Percentiles rank a stretch among this genome's conserved stretches.
Evolutionary conservation across 2,888 invertebrate species (phyloP).

Genomic region (Scaptomyza cyrtandrae): DNA sequence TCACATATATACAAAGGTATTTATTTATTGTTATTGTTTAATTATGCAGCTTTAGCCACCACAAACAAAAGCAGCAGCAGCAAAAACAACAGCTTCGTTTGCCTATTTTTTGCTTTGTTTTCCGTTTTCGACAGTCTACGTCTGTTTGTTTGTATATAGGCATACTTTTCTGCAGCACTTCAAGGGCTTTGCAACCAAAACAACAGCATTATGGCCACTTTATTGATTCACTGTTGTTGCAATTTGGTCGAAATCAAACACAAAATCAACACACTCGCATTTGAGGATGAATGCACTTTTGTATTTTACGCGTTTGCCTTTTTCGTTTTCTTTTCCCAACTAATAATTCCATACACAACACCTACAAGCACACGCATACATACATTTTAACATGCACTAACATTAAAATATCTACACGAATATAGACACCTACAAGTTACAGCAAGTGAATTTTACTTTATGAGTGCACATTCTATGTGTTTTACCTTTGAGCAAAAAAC

Average conservation of each 20-base stretch:
- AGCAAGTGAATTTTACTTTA: conserved; percentile 28
- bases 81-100: conserved; percentile 23
- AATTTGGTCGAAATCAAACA: conserved; percentile 50
- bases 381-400: conserved; percentile 16
- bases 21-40: conserved; percentile 33
- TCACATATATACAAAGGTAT: not conserved
- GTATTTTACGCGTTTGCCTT: conserved; percentile 39
- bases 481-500: conserved; percentile 48
- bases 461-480: conserved; percentile 17
- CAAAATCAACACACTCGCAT: conserved; percentile 60
- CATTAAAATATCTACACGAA: conserved; percentile 4
- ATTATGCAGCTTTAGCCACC: conserved; percentile 39
- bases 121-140: conserved; percentile 28
- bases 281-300: conserved; percentile 57
- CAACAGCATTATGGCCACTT: conserved; percentile 36
- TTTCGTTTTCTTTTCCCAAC: conserved; percentile 55
- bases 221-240: conserved; percentile 71
- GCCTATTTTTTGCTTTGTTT: conserved; percentile 40
- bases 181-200: conserved; percentile 52
- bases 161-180: conserved; percentile 55
- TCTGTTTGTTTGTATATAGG: conserved; percentile 13
- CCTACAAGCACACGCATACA: conserved; percentile 34
- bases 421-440: conserved; percentile 26
- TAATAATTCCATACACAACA: conserved; percentile 52
- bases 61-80: conserved; percentile 15